phyloP scores from a whole-genome alignment of 2,797 vertebrate genomes.

The Lacerta bilineata region DNA sequence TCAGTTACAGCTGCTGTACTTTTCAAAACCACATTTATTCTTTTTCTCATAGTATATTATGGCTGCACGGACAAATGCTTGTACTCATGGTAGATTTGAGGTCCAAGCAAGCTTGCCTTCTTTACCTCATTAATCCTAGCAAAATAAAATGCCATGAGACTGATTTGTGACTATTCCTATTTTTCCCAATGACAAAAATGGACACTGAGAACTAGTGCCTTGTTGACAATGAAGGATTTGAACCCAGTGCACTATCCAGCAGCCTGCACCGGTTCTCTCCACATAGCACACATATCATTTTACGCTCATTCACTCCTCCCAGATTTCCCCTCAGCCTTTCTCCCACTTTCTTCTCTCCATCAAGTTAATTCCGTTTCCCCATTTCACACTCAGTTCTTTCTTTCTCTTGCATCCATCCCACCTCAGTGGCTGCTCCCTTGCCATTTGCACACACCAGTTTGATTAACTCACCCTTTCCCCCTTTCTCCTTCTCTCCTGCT shows the following conservation, averaged over 20 bases:
- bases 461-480: slow-evolving; percentile 34
- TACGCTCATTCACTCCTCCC: not conserved
- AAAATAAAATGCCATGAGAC: not conserved
- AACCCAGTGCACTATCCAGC: not conserved
- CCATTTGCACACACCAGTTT: not conserved
- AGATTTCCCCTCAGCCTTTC: not conserved
- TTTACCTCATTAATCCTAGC: not conserved
- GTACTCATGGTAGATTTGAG: not conserved
- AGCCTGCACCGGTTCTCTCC: not conserved
- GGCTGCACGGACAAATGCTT: not conserved
- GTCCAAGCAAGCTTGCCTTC: not conserved
- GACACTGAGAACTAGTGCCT: not conserved
- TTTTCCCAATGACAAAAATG: not conserved
- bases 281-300: not conserved
- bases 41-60: not conserved
- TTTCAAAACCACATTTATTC: not conserved
- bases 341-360: too few relatives aligned
- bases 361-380: not conserved
- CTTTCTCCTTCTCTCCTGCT: slow-evolving; percentile 26
- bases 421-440: not conserved
- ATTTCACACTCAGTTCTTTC: not conserved
- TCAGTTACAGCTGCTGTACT: not conserved
- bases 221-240: not conserved
- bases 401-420: not conserved
- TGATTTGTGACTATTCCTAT: not conserved